These are phyloP conservation scores for Zaprionus bogoriensis DNA, from an alignment of 2,888 invertebrate species.

Conservation along the genomic window DNA sequence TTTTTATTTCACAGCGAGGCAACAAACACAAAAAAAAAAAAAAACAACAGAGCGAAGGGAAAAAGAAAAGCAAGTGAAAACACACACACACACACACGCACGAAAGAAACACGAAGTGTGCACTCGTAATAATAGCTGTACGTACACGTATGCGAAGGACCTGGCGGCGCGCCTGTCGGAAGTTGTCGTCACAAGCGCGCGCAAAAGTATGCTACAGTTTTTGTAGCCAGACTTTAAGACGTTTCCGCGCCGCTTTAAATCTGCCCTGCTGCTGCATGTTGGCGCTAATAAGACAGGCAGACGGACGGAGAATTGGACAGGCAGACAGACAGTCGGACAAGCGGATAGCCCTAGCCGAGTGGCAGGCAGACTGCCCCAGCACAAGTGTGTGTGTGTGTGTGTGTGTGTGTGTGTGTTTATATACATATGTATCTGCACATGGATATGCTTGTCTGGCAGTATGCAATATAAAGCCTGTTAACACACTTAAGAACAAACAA, in stretches of 20 bases:
- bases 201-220: conserved; percentile 41
- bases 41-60: too few relatives aligned
- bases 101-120: background rate
- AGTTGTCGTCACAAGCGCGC: conserved; percentile 64
- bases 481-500: conserved; percentile 76
- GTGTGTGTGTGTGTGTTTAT: conserved; percentile 14
- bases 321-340: background rate
- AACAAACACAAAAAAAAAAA: conserved; percentile 11
- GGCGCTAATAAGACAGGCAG: conserved; percentile 55
- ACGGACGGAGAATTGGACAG: background rate
- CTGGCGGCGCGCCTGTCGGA: conserved; percentile 50
- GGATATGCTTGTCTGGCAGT: conserved; percentile 10
- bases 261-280: conserved; percentile 48
- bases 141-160: background rate
- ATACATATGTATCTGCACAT: too few relatives aligned
- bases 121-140: conserved; percentile 32
- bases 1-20: conserved; percentile 74
- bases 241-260: background rate
- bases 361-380: conserved; percentile 19
- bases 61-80: too few relatives aligned
- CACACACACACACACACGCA: background rate
- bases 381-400: conserved; percentile 20
- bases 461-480: conserved; percentile 73
- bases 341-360: conserved; percentile 2
- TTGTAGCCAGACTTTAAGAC: background rate